These are phyloP conservation scores for Ferrisia virgata DNA, from an alignment of 2,888 invertebrate genomes.

Conservation along the genomic window DNA sequence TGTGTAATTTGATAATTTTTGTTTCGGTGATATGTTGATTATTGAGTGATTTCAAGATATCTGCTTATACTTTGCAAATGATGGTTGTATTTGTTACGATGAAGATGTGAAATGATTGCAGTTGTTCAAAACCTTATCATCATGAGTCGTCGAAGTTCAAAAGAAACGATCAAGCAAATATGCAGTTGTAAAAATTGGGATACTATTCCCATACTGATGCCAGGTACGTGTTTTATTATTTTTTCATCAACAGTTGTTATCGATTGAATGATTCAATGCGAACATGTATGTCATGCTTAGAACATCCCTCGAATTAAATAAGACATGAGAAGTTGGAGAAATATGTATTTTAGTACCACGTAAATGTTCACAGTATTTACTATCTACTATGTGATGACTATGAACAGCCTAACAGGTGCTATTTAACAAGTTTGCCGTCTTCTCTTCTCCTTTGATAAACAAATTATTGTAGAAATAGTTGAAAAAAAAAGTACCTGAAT, in stretches of 20 bases:
- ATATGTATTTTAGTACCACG: too few relatives aligned
- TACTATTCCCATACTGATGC: conserved; percentile 18
- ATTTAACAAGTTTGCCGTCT: too few relatives aligned
- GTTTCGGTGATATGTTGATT: background rate
- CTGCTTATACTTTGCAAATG: background rate
- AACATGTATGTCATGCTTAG: too few relatives aligned
- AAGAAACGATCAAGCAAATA: background rate
- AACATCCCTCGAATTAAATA: too few relatives aligned
- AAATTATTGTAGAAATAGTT: too few relatives aligned
- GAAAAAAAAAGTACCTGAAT: too few relatives aligned
- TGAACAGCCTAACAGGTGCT: too few relatives aligned
- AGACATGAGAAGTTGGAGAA: too few relatives aligned
- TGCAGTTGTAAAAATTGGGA: conserved; percentile 28
- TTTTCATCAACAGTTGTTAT: background rate
- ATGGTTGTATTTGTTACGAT: background rate
- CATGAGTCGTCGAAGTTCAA: background rate
- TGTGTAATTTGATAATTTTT: background rate
- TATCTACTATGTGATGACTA: too few relatives aligned
- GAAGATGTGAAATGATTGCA: background rate
- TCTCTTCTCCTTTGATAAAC: too few relatives aligned
- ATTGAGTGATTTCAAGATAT: background rate
- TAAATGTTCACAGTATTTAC: too few relatives aligned
- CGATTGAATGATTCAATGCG: too few relatives aligned
- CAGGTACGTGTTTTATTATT: background rate
- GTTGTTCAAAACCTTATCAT: background rate